Base-by-base conservation (phyloP, 2,113 vertebrate species). In the Perognathus longimembris region DNA sequence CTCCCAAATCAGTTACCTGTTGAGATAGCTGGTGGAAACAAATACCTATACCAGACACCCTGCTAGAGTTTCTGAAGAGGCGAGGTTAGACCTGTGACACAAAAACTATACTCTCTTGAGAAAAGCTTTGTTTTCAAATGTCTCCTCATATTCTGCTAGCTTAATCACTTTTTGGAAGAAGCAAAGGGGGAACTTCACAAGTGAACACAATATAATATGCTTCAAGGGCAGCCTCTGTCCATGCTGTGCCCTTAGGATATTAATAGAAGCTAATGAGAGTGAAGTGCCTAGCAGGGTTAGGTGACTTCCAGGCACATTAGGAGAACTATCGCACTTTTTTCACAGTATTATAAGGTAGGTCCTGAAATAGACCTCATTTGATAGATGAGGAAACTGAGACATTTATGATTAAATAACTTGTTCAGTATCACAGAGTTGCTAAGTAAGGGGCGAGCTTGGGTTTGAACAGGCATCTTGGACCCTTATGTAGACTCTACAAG, bases 91-190 rank as follows among this genome's bases (percentile, higher is more conserved):
- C 75, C 66, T 36, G 28, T 22, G 5, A n/a, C 42, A 8, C 0
- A 6, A 26, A 88, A 80, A 59, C 45, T 6, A 21, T 18, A 24
- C n/a, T 73, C 22, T 38, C 57, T 7, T 34, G 15, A 69, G 85
- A 40, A 83, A 89, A 89, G 11, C 21, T 78, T 71, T 4, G 15
- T 77, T 34, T 80, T 66, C 63, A 87, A 89, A 93, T n/a, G 45
- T 36, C 78, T 85, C 69, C 6, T 61, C 54, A 66, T 15, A 32
- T 40, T 40, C 28, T 32, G 42, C 7, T 50, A 59, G 64, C 59
- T 77, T 63, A 77, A 42, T 80, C 77, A 57, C 57, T 85, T 80
- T 73, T 38, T 38, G 54, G 64, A 70, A 75, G 45, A 45, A 45
- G 45, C 45, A 45, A 45, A 45, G 45, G 50, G 50, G 17, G 14